Evolutionary conservation across 2,797 vertebrate species (phyloP), one percentile per base, ranked within the genome.

Genomic region (Helicolenus hilgendorfi): DNA sequence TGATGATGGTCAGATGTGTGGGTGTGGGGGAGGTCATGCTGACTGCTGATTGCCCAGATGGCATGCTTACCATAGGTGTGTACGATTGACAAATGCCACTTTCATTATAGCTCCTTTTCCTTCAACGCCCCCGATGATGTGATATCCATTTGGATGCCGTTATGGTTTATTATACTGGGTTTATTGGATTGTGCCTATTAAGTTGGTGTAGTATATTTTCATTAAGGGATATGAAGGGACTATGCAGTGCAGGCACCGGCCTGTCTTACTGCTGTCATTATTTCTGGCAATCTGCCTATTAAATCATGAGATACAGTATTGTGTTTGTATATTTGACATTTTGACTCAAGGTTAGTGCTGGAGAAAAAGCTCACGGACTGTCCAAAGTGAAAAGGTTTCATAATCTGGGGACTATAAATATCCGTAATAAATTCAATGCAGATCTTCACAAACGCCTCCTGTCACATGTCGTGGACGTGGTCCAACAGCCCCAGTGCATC

Each of bases 21-120:
- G 86, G 90, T 84, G 92, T 73, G 20, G 80, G 38, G 72, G 77
- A 88, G 89, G 87, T 92, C 93, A 92, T 73, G 80, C 79, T 86
- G 86, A 84, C 92, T 89, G 91, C 91, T 92, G 91, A 90, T 92
- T 94, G 36, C 86, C 81, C 94, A 95, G 93, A 94, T 94, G 94
- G 89, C 85, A 31, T 33, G 7, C 74, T 81, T 80, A 2, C 89
- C 78, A 78, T 73, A 78, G 91, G 86, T 88, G 79, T 69, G 24
- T 36, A 60, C 36, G 26, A 77, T 79, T 85, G 76, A 83, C 72
- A 84, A 83, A 88, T 33, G 88, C 26, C 81, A 70, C 83, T 68
- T 87, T 79, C 41, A 80, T 90, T 86, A 77, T n/a, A 10, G 67
- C 71, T 22, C 49, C 72, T 83, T 83, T 53, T 72, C 79, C 72